Evolutionary conservation across 2,113 vertebrate species (phyloP).

Genomic region (Dasyurus viverrinus): DNA sequence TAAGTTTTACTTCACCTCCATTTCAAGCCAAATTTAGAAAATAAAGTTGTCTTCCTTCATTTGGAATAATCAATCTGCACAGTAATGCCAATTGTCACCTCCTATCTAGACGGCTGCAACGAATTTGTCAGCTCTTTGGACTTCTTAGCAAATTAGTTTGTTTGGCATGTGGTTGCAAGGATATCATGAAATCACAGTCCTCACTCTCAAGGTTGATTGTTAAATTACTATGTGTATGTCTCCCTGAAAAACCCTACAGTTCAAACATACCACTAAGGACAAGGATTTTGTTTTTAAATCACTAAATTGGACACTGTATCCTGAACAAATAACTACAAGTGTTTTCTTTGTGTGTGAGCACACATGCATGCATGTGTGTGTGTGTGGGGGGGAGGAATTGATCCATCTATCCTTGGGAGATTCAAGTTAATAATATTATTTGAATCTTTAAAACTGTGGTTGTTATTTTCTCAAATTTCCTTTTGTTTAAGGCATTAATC

Average conservation of each 20-base stretch:
- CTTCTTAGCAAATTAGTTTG: slow-evolving; percentile 60
- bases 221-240: slow-evolving; percentile 37
- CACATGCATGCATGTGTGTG: too few species aligned
- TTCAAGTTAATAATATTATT: slow-evolving; percentile 54
- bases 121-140: slow-evolving; percentile 47
- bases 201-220: slow-evolving; percentile 55
- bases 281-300: slow-evolving; percentile 32
- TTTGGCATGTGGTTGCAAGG: slow-evolving; percentile 47
- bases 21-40: slow-evolving; percentile 59
- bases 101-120: slow-evolving; percentile 59
- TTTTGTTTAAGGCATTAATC: slow-evolving; percentile 78
- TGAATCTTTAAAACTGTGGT: slow-evolving; percentile 63
- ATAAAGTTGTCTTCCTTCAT: slow-evolving; percentile 67
- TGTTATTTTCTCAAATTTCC: slow-evolving; percentile 72
- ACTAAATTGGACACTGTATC: slow-evolving; percentile 57
- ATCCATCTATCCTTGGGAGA: slow-evolving; percentile 56
- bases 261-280: slow-evolving; percentile 50
- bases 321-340: slow-evolving; percentile 44
- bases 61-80: slow-evolving; percentile 56
- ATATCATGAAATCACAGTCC: slow-evolving; percentile 64
- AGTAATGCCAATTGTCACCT: slow-evolving; percentile 57
- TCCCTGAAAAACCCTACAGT: slow-evolving; percentile 30
- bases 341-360: slow-evolving; percentile 45
- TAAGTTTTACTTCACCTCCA: slow-evolving; percentile 58
- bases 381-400: too few species aligned